Evolutionary conservation across 2,888 invertebrate species (phyloP), one percentile per base, ranked within the genome.

Genomic region (Dolichopus griseipennis): DNA sequence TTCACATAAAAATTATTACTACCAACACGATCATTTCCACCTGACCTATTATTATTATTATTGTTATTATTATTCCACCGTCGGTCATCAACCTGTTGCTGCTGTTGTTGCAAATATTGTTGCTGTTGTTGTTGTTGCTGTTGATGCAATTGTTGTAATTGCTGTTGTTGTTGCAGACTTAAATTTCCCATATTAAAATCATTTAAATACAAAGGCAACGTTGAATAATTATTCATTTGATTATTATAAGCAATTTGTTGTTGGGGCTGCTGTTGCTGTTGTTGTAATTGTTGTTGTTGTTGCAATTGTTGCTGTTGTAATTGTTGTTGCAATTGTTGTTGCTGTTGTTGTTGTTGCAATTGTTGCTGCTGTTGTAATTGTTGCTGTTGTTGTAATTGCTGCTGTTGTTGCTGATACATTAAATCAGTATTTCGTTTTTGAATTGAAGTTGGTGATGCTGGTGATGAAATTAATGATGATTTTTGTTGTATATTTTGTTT

Each of bases 101-200:
- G 41, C 2, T 15, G 7, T 41, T 22, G 43, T 65, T 65, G 52
- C 63, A 68, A 61, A 62, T 61, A 65, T 62, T 67, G 27, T 18
- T 52, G 52, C 1, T 4, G 15, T 4, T 52, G 6, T 18, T 52
- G 52, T 52, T 52, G 52, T 4, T 52, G 1, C 6, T 52, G 52
- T 15, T 52, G 52, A 18, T 52, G 52, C 74, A 76, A 72, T 52
- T 52, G 8, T 52, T 18, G 15, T n/a, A 52, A 2, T 52, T n/a
- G 52, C 18, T 52, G 52, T 18, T 18, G 15, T n/a, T 52, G 15
- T 18, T 18, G 52, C 15, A 18, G n/a, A 37, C 8, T 37, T 37
- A 37, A 37, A 37, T 37, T 37, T 2, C 37, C 37, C 37, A 37
- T 37, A 9, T 37, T 37, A 12, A 7, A 37, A 7, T 37, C 37